These are phyloP conservation scores for Spilogale gracilis DNA, from an alignment of 2,113 vertebrate genomes.

Conservation along the genomic window DNA sequence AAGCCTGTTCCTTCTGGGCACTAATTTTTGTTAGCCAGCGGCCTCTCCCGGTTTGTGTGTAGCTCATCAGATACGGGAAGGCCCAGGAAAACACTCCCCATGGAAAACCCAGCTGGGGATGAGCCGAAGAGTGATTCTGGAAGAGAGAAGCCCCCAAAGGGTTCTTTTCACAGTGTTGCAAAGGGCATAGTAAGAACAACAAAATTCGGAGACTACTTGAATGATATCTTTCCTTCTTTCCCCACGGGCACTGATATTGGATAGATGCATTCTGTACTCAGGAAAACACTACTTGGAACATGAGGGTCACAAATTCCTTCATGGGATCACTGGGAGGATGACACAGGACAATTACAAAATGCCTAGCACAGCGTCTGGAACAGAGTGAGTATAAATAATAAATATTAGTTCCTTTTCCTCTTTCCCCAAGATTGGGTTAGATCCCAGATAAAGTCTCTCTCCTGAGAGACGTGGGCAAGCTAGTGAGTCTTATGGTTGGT, in stretches of 20 bases:
- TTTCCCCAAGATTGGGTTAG: background rate
- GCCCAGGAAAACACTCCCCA: background rate
- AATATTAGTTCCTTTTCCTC: background rate
- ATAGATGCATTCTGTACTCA: background rate
- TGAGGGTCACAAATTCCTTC: background rate
- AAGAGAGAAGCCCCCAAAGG: background rate
- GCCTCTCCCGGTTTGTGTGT: background rate
- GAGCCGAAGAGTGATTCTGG: background rate
- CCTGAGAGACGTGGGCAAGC: background rate
- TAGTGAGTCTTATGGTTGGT: background rate
- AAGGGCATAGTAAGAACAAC: background rate
- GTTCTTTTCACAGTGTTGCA: slow-evolving; percentile 75
- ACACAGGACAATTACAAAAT: background rate
- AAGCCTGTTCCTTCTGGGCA: background rate
- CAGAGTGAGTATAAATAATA: background rate
- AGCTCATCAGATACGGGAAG: background rate
- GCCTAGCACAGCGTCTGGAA: background rate
- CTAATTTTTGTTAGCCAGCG: background rate
- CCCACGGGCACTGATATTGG: background rate
- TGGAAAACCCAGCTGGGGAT: background rate
- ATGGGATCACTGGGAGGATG: background rate
- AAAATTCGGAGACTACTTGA: background rate
- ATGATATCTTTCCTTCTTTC: slow-evolving; percentile 26
- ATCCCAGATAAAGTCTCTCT: background rate
- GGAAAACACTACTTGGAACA: background rate